A percentile compares a stretch with the other conserved stretches of the same genome.
These are phyloP conservation scores for Microchirus variegatus DNA, from an alignment of 2,797 vertebrate genomes.

Conservation along the genomic window DNA sequence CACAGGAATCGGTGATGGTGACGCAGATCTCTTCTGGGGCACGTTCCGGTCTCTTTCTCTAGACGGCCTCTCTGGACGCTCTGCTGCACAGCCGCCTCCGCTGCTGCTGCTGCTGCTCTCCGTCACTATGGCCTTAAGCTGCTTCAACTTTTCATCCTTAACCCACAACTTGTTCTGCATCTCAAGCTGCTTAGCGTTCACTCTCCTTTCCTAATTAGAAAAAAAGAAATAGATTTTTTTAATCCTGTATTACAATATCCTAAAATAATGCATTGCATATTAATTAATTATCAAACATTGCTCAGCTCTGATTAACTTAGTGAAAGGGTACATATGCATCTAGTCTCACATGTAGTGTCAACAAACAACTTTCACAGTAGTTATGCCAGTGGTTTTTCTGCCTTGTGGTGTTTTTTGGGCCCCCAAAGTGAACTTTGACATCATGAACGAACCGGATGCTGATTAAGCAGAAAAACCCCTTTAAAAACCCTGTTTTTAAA, in stretches of 20 bases:
- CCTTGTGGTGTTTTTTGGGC: too few species aligned
- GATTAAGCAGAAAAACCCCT: too few species aligned
- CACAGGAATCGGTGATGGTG: conserved; percentile 85
- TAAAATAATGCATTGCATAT: too few species aligned
- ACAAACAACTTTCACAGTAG: too few species aligned
- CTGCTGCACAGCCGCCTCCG: conserved; percentile 37
- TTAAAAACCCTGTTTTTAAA: too few species aligned
- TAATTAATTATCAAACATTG: too few species aligned
- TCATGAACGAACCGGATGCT: too few species aligned
- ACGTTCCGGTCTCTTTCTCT: conserved; percentile 84
- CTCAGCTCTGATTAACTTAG: too few species aligned
- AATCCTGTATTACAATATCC: not conserved
- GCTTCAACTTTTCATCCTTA: conserved; percentile 97
- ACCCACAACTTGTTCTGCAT: conserved; percentile 99
- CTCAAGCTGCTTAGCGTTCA: conserved; percentile 95
- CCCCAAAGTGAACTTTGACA: too few species aligned
- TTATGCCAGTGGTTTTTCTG: too few species aligned
- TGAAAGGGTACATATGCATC: too few species aligned
- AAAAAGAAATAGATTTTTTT: not conserved
- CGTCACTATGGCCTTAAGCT: conserved; percentile 94
- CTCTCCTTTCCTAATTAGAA: conserved; percentile 85
- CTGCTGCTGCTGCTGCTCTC: conserved; percentile 81
- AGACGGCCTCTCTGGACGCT: conserved; percentile 86
- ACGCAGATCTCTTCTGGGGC: conserved; percentile 81
- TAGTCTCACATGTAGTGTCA: too few species aligned